Evolutionary conservation across 2,113 vertebrate genomes (phyloP).

Genomic region (Mesoclemmys tuberculata): DNA sequence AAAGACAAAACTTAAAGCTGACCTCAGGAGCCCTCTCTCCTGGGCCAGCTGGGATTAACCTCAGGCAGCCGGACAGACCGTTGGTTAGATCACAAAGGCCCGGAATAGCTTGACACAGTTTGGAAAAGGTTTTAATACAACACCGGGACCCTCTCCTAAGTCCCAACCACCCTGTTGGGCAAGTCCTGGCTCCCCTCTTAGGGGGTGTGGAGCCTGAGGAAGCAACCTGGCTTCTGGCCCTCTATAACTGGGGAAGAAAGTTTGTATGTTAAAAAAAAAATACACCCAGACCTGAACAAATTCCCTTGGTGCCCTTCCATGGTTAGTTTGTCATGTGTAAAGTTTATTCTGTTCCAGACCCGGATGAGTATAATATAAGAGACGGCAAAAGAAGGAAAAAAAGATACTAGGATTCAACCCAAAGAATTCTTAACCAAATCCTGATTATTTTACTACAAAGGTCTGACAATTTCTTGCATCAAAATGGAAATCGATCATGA

Average conservation of each 20-base stretch:
- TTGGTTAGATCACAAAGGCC: slow-evolving; percentile 33
- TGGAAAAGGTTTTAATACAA: slow-evolving; percentile 20
- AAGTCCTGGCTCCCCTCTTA: neutral
- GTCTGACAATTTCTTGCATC: neutral
- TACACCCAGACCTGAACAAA: neutral
- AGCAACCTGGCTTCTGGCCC: neutral
- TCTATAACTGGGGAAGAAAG: neutral
- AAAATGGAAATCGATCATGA: rapidly evolving
- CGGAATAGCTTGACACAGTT: neutral
- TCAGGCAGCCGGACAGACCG: slow-evolving; percentile 53
- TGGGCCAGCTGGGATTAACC: slow-evolving; percentile 45
- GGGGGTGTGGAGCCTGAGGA: neutral
- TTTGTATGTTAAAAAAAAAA: neutral
- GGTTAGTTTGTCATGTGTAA: neutral
- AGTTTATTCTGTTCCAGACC: neutral
- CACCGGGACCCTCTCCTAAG: neutral
- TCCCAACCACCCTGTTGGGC: neutral
- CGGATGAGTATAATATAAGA: neutral
- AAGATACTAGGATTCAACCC: neutral
- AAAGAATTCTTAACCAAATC: neutral
- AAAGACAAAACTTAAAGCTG: neutral
- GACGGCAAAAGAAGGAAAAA: rapidly evolving
- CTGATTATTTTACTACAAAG: rapidly evolving
- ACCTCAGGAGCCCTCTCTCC: slow-evolving; percentile 45
- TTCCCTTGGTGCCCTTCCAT: neutral